phyloP scores from a whole-genome alignment of 23 tunicate genomes.

The Phallusia fumigata region DNA sequence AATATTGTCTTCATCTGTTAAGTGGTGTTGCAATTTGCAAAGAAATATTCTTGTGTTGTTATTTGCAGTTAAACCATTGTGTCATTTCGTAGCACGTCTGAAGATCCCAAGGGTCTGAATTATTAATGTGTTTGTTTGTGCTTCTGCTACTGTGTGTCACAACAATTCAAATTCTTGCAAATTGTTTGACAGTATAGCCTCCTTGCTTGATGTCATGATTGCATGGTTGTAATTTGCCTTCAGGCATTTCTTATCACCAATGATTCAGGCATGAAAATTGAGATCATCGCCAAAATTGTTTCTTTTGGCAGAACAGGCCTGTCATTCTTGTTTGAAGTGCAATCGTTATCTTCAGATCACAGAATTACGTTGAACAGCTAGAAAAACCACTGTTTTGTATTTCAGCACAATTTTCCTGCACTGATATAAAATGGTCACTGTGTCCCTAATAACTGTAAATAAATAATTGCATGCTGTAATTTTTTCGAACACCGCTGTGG shows the following conservation, averaged over 20 bases:
- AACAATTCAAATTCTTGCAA: not conserved
- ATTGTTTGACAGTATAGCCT: not conserved
- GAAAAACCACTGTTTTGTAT: not conserved
- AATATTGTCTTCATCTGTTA: no score
- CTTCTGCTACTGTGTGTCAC: not conserved
- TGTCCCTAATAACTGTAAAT: not conserved
- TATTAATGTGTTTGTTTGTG: no score
- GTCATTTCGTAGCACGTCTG: not conserved
- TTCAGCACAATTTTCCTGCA: not conserved
- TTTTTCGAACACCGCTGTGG: not conserved
- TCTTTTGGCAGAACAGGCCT: not conserved
- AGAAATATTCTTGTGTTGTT: no score
- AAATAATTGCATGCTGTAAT: not conserved
- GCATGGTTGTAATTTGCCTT: not conserved
- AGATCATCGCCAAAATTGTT: conserved; percentile 8
- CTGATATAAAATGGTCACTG: not conserved
- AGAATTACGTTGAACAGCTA: no score
- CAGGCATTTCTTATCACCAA: not conserved
- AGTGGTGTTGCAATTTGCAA: no score
- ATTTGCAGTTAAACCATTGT: not conserved
- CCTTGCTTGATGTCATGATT: not conserved
- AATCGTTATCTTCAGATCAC: no score
- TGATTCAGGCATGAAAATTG: not conserved
- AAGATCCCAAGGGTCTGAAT: no score
- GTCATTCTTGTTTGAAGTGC: no score